phyloP scores from a whole-genome alignment of 2,113 vertebrate species.

The Rhea americana region DNA sequence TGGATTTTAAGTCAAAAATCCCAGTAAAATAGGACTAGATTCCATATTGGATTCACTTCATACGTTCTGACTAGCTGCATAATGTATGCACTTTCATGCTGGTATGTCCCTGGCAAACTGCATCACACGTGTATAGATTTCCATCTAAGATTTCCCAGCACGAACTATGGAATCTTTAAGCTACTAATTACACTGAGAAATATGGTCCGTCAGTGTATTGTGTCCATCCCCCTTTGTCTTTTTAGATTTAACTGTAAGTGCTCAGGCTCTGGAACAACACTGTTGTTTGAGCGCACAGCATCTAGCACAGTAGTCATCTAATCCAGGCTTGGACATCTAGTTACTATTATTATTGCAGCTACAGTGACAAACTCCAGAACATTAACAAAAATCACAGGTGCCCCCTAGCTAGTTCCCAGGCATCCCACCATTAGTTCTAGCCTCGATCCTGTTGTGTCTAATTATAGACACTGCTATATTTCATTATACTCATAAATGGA shows the following conservation, averaged over 20 bases:
- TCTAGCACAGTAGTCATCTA: conserved; percentile 22
- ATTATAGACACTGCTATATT: background rate
- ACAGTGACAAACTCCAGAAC: background rate
- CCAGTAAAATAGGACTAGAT: background rate
- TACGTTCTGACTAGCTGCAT: background rate
- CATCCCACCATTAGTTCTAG: background rate
- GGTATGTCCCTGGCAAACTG: background rate
- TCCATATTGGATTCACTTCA: background rate
- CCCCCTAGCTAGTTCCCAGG: background rate
- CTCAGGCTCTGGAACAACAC: background rate
- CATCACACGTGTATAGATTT: background rate
- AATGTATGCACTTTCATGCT: background rate
- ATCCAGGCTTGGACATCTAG: conserved; percentile 26
- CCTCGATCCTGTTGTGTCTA: background rate
- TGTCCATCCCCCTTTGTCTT: background rate
- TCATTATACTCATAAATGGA: background rate
- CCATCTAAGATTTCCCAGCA: background rate
- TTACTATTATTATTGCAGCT: conserved; percentile 33
- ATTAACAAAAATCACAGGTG: background rate
- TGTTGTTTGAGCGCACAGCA: background rate
- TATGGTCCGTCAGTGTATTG: background rate
- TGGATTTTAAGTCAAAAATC: background rate
- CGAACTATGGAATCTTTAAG: background rate
- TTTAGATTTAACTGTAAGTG: background rate
- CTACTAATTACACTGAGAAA: background rate